Base-by-base conservation (phyloP, 2,797 vertebrate species). In the Lagothrix lagotricha region DNA sequence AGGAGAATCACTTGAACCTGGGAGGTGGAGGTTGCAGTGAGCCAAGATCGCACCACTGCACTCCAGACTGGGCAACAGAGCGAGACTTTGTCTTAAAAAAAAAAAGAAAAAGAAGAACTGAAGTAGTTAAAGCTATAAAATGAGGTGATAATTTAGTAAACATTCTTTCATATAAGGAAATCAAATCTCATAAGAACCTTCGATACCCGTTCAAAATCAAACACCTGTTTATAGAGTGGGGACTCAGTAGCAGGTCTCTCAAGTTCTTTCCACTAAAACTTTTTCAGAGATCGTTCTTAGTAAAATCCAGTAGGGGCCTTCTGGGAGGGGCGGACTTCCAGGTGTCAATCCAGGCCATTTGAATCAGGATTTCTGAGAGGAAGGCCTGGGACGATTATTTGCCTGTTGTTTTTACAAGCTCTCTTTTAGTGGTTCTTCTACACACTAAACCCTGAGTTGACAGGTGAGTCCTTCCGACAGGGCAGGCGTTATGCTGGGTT, bases 81-180 rank as follows among this genome's bases (percentile, higher is more conserved):
- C 17, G 7, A n/a, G 64, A n/a, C 64, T n/a, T 33, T 33, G 33
- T n/a, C 64, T 67, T 7, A n/a, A n/a, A n/a, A 67, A n/a, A n/a
- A n/a, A 64, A 33, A 33, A 58, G 26, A 14, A 30, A 26, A 28
- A 30, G 19, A 67, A n/a, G 15, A 67, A 19, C 64, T 2, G 33
- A 67, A 67, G 33, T 28, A 33, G 87, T 89, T 76, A 61, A 57
- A 90, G 11, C 54, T 73, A 30, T 36, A 54, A 77, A 46, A 50
- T n/a, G 39, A 85, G 24, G 19, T 77, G 76, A 57, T 33, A 20
- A 44, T 91, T 94, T 82, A 41, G 57, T 85, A 10, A 17, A 52
- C 50, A 13, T 92, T 90, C 33, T 46, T 77, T 85, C 86, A 57
- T 58, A 19, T 52, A 12, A 96, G 48, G 67, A 96, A 95, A 72